These are phyloP conservation scores for Crotalus helleri DNA, from an alignment of 2,113 vertebrate species.

Conservation along the genomic window DNA sequence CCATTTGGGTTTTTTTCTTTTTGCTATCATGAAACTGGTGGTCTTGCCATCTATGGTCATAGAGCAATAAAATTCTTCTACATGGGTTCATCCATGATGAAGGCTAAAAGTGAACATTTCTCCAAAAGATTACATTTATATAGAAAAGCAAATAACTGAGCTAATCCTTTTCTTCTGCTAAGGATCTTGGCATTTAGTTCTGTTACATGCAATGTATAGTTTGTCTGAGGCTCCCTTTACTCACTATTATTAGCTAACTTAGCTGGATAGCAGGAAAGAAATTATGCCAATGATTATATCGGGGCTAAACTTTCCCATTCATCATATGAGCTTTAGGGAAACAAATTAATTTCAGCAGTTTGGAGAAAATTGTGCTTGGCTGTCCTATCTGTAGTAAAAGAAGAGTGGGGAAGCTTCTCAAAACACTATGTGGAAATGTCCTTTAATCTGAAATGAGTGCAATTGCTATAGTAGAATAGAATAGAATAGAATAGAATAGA, in stretches of 20 bases:
- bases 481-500: no score
- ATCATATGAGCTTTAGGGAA: not conserved
- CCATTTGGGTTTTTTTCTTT: not conserved
- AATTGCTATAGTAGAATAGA: no score
- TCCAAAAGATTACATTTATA: constrained; percentile 60
- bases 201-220: constrained; percentile 58
- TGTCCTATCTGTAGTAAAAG: no score
- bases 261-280: not conserved
- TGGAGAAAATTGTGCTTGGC: no score
- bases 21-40: constrained; percentile 8
- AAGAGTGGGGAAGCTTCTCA: no score
- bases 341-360: not conserved
- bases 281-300: constrained; percentile 9
- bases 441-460: no score
- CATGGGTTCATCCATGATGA: constrained; percentile 58
- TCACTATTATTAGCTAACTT: constrained; percentile 40
- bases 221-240: constrained; percentile 61
- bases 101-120: constrained; percentile 24
- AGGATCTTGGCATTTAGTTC: constrained; percentile 56
- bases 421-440: no score
- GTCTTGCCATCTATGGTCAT: constrained; percentile 13
- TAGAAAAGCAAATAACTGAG: constrained; percentile 66
- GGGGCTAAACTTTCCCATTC: not conserved
- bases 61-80: constrained; percentile 7
- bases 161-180: constrained; percentile 39